A percentile compares a stretch with the other conserved stretches of the same genome.
These are phyloP conservation scores for Rhagologus leucostigma DNA, from an alignment of 2,113 vertebrate genomes.

Conservation along the genomic window DNA sequence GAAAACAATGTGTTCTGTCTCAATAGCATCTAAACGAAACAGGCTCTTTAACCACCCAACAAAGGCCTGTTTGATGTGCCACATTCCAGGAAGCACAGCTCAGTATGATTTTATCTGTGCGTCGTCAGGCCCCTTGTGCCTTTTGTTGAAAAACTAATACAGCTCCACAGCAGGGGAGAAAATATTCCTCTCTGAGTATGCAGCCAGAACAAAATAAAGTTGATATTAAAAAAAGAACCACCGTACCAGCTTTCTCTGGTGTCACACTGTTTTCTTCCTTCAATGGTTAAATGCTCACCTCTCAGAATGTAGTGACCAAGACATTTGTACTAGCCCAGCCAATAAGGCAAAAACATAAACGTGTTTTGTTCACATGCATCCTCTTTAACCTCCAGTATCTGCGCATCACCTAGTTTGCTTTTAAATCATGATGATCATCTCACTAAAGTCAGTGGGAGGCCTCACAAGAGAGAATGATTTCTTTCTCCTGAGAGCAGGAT, in stretches of 20 bases:
- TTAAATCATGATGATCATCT: neutral
- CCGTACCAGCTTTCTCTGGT: neutral
- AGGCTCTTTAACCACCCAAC: neutral
- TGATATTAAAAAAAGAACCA: neutral
- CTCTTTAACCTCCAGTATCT: neutral
- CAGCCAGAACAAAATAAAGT: neutral
- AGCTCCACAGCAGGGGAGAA: neutral
- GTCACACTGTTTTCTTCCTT: neutral
- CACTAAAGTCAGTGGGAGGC: neutral
- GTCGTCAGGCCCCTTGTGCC: neutral
- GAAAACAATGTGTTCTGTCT: conserved; percentile 50
- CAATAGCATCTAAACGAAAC: conserved; percentile 9
- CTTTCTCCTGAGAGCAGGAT: neutral
- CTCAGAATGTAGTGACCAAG: neutral
- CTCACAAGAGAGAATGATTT: neutral
- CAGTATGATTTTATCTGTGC: conserved; percentile 42
- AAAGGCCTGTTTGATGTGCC: conserved; percentile 34
- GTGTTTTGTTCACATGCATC: neutral
- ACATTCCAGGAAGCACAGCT: conserved; percentile 51
- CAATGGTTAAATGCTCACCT: neutral
- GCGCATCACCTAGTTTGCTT: neutral
- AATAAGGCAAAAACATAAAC: neutral
- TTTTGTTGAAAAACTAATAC: conserved; percentile 24
- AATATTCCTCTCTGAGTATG: neutral
- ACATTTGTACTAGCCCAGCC: neutral